phyloP scores from a whole-genome alignment of 2,113 vertebrate genomes.

The Danio rerio region GRCz12tu NC_133191.1:21837001-21837500 shows the following conservation, averaged over 20 bases:
- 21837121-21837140: too few relatives aligned
- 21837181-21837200: too few relatives aligned
- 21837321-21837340: constrained; percentile 28
- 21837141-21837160: too few relatives aligned
- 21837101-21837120: too few relatives aligned
- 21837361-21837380: constrained; percentile 35
- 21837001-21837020: too few relatives aligned
- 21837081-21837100: too few relatives aligned
- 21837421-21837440: constrained; percentile 9
- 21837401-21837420: constrained; percentile 6
- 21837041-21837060: too few relatives aligned
- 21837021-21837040: too few relatives aligned
- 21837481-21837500: constrained; percentile 64
- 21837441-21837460: constrained; percentile 26
- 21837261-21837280: constrained; percentile 9
- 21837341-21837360: constrained; percentile 41
- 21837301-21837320: constrained; percentile 46
- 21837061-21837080: too few relatives aligned
- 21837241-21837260: background rate
- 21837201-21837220: too few relatives aligned
- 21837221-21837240: too few relatives aligned
- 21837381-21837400: background rate
- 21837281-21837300: background rate
- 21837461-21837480: constrained; percentile 23
- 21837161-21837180: too few relatives aligned